Percentiles rank a stretch among this genome's conserved stretches.
Conservation (phyloP, 1,140 invertebrate species). For the Drosophila arizonae region DNA sequence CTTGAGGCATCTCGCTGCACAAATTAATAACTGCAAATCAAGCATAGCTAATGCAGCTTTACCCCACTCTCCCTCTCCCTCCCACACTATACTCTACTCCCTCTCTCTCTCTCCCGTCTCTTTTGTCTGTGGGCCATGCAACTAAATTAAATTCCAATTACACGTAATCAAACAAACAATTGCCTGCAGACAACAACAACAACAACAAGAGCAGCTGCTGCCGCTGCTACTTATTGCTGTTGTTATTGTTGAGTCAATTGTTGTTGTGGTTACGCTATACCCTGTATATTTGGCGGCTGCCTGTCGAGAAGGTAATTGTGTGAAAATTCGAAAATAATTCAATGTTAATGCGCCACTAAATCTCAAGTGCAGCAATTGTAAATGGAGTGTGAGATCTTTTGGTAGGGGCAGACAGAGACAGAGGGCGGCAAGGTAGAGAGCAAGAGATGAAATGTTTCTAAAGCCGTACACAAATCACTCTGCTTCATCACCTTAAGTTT, state of each 20-base stretch:
- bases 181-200: constrained; percentile 2
- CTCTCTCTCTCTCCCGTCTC: background rate
- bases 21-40: constrained; percentile 34
- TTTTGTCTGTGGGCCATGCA: constrained; percentile 8
- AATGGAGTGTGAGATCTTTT: no score
- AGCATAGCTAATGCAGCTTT: constrained; percentile 32
- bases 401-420: no score
- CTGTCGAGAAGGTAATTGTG: no score
- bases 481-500: no score
- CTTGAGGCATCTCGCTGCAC: constrained; percentile 4
- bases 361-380: no score
- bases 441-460: no score
- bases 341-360: no score
- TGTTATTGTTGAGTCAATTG: constrained; percentile 2
- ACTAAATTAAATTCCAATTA: constrained; percentile 57
- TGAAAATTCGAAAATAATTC: no score
- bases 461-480: no score
- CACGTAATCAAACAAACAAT: constrained; percentile 50
- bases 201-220: background rate
- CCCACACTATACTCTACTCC: no score
- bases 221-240: background rate
- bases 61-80: background rate
- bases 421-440: no score
- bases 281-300: background rate
- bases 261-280: background rate